Percentiles rank a stretch among this genome's conserved stretches.
Conservation (phyloP, 2,113 vertebrate genomes). For the Nothobranchius furzeri region DNA sequence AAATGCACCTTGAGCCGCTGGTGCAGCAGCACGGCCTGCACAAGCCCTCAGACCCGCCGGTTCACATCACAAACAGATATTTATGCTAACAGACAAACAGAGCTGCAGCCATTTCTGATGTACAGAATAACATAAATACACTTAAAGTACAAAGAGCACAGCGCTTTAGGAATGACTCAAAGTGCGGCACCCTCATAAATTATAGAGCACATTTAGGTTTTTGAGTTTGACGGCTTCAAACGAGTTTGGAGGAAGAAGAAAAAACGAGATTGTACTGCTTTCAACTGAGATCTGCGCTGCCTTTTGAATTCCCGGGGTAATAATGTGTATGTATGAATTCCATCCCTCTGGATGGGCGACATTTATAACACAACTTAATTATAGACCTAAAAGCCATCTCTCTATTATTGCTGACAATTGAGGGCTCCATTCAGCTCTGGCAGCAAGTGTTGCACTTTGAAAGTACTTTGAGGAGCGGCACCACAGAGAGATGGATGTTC, state of each 20-base stretch:
- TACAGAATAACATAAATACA: constrained; percentile 36
- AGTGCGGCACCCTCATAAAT: constrained; percentile 69
- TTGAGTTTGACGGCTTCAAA: constrained; percentile 68
- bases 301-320: constrained; percentile 78
- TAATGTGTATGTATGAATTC: constrained; percentile 81
- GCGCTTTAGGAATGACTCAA: constrained; percentile 65
- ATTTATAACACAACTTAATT: constrained; percentile 84
- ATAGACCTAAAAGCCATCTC: constrained; percentile 81
- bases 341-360: constrained; percentile 76
- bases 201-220: constrained; percentile 69
- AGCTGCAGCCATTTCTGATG: constrained; percentile 37
- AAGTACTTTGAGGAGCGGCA: constrained; percentile 74
- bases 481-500: constrained; percentile 74
- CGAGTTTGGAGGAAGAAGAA: constrained; percentile 28
- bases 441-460: constrained; percentile 74
- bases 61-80: constrained; percentile 23
- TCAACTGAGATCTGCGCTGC: constrained; percentile 68
- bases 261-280: constrained; percentile 71
- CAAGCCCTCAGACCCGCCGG: not conserved
- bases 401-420: constrained; percentile 78
- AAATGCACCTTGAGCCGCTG: constrained; percentile 38
- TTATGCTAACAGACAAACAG: constrained; percentile 39
- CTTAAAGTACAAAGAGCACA: constrained; percentile 36
- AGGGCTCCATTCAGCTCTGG: constrained; percentile 71
- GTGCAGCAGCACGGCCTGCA: constrained; percentile 20